Evolutionary conservation across 2,888 invertebrate genomes (phyloP).

Genomic region (Pristionchus mayeri): DNA sequence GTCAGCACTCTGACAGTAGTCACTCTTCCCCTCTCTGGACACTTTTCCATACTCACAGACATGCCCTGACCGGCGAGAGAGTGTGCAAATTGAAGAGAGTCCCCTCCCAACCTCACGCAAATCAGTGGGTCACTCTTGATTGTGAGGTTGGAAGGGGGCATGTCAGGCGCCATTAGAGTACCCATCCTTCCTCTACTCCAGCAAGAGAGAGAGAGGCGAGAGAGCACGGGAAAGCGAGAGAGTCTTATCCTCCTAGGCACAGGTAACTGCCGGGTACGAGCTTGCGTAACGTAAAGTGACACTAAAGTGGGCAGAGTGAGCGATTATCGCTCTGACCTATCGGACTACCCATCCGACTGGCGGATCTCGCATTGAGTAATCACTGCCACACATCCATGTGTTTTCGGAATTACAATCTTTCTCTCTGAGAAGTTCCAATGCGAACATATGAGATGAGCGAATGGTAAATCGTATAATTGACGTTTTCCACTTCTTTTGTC

Average conservation of each 20-base stretch:
- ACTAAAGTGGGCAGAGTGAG: slow-evolving; percentile 21
- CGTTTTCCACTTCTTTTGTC: too few relatives aligned
- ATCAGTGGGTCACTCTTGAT: slow-evolving; percentile 25
- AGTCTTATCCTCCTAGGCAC: not conserved
- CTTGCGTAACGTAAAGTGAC: slow-evolving; percentile 21
- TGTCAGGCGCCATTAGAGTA: not conserved
- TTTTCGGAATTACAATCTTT: not conserved
- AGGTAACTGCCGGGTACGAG: slow-evolving; percentile 12
- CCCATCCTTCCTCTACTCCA: not conserved
- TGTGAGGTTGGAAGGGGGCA: slow-evolving; percentile 1
- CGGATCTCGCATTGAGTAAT: not conserved
- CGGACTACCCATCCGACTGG: not conserved
- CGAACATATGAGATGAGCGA: not conserved
- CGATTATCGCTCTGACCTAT: not conserved
- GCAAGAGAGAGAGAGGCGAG: not conserved
- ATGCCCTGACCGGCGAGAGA: not conserved
- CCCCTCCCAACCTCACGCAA: not conserved
- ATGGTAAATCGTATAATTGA: too few relatives aligned
- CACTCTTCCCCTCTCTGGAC: not conserved
- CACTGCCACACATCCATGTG: too few relatives aligned
- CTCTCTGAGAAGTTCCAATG: not conserved
- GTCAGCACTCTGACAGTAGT: slow-evolving; percentile 17
- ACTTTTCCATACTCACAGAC: not conserved
- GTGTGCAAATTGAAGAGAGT: not conserved
- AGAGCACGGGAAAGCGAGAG: not conserved